Evolutionary conservation across 2,113 vertebrate genomes (phyloP), one percentile per base, ranked within the genome.

Genomic region (Prunella fulvescens): DNA sequence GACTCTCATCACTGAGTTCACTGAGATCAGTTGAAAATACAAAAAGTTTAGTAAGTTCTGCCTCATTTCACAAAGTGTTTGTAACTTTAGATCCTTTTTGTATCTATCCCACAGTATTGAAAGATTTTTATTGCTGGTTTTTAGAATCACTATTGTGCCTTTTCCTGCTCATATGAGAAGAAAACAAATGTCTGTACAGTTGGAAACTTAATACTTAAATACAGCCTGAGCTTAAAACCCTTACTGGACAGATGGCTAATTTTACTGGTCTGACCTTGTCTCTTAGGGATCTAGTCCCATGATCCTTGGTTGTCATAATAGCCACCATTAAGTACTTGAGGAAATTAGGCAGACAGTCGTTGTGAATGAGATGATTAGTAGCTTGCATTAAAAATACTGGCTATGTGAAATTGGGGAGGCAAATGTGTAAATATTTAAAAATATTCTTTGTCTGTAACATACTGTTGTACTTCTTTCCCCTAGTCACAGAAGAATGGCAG

Each of bases 231-330:
- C 96, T 97, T 98, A 98, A 97, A 97, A 86, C 57, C 86, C 89
- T 97, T 95, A 78, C 87, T 95, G 95, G 96, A 97, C 97, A 98
- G 98, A 98, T 98, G 98, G 98, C 97, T 98, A 97, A 97, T 98
- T 98, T 98, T 97, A 92, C 87, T 96, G 77, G 92, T 96, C 88
- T 98, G 97, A 97, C 98, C 95, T 97, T 97, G 95, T 85, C 69
- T 93, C 87, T 90, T 92, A 95, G 86, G 90, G 95, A 97, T 96
- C 88, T 97, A 93, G 86, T 97, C 93, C 93, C 93, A 40, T 97
- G 96, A 97, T 98, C 94, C 98, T 97, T 97, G 89, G 93, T 96
- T 97, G 94, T 94, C 96, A 81, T 95, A 94, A 91, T 57, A 93
- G 81, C 92, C 92, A 47, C 73, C 74, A 86, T 81, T 93, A 96